Conservation (phyloP, 2,113 vertebrate genomes). For the Tragelaphus buxtoni region DNA sequence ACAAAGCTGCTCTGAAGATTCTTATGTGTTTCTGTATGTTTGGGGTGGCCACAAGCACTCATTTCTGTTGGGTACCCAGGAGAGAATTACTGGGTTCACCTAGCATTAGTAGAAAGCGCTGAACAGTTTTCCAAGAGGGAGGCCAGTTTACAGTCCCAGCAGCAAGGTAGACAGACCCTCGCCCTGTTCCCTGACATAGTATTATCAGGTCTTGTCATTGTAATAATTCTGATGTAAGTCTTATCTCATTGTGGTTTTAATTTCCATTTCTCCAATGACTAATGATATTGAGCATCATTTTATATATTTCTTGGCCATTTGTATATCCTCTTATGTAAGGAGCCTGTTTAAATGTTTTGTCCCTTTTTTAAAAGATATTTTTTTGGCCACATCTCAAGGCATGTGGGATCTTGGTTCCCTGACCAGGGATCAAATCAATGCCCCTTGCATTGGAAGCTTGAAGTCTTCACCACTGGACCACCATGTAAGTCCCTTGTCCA, state of each 20-base stretch:
- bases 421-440: not conserved
- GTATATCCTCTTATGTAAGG: not conserved
- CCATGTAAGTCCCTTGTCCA: not conserved
- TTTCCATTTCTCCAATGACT: not conserved
- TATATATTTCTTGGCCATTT: not conserved
- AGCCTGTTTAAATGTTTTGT: not conserved
- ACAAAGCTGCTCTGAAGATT: not conserved
- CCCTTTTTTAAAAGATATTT: not conserved
- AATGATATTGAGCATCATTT: not conserved
- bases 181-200: not conserved
- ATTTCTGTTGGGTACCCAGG: not conserved
- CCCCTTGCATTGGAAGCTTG: not conserved
- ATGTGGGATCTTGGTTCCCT: not conserved
- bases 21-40: not conserved
- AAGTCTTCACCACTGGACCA: not conserved
- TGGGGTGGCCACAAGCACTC: not conserved
- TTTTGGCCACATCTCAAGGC: fast-evolving
- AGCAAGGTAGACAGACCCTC: too few species aligned
- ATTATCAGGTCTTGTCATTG: not conserved
- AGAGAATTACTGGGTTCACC: not conserved
- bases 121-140: not conserved
- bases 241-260: not conserved
- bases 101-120: not conserved
- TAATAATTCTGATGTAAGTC: not conserved
- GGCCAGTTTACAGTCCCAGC: not conserved